Evolutionary conservation across 2,113 vertebrate species (phyloP), one percentile per base, ranked within the genome.

Genomic region (Eptesicus fuscus): DNA sequence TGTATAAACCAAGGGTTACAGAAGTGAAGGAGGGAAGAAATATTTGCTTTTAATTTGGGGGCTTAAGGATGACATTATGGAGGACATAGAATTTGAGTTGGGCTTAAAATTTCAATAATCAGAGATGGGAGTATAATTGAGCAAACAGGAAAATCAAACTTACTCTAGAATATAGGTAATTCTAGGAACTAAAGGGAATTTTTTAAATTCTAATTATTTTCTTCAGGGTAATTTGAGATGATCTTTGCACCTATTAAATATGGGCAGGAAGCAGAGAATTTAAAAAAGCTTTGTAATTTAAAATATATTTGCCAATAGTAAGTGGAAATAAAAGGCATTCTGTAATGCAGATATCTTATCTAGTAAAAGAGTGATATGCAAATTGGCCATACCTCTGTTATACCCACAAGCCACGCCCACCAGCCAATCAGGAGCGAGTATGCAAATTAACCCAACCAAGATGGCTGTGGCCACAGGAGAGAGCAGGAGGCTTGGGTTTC

Each of bases 81-180:
- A 85, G 47, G 40, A 37, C 40, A 4, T 79, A 65, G 40, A 59
- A 93, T 80, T 91, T 95, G 74, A 91, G 44, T 10, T 28, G 30
- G 59, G 40, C 77, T 59, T 88, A 90, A 83, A 86, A 90, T 63
- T 82, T 88, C 51, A 94, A 35, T 90, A 88, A 88, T 71, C 51
- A 63, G 59, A 93, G 53, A 91, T 94, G 63, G 35, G 13, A 96
- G 3, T 30, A 83, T 77, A 95, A 95, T 56, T 91, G 49, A 86
- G 56, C 37, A 91, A 94, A 96, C 9, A 95, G 40, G 37, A 65
- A 93, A 94, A 86, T 89, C 16, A 30, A 82, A 95, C 78, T 79
- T 32, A 83, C 25, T 6, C 67, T 77, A 65, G 23, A 90, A 80
- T 90, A 93, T 35, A 88, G 76, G 78, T 85, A 67, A 95, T 80